Conservation (phyloP, 2,888 invertebrate genomes). For the Myathropa florea region DNA sequence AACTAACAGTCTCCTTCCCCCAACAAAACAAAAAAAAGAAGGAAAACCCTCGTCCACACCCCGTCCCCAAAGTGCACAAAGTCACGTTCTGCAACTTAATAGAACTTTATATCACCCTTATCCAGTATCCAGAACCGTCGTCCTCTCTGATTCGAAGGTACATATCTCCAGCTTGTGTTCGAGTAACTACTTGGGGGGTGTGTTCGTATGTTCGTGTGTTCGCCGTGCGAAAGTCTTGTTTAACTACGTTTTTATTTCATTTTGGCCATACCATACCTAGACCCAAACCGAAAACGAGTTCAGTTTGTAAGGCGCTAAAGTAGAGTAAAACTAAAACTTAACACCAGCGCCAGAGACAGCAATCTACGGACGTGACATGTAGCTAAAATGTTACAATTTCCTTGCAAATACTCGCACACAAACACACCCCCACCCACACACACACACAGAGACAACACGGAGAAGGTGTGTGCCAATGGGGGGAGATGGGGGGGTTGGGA, state of each 20-base stretch:
- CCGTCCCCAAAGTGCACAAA: constrained; percentile 24
- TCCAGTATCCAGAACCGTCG: constrained; percentile 2
- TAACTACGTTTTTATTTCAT: constrained; percentile 46
- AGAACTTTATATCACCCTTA: constrained; percentile 39
- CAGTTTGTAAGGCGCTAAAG: constrained; percentile 20
- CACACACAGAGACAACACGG: background rate
- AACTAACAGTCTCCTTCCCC: constrained; percentile 29
- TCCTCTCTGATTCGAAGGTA: background rate
- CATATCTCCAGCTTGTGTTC: background rate
- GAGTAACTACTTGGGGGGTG: background rate
- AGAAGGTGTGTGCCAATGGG: background rate
- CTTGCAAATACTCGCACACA: background rate
- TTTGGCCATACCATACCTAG: background rate
- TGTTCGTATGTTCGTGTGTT: background rate
- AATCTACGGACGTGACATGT: constrained; percentile 63
- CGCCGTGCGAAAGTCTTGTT: constrained; percentile 34
- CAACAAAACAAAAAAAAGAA: too few relatives aligned
- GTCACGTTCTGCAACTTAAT: constrained; percentile 48
- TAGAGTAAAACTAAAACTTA: constrained; percentile 59
- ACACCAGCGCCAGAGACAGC: constrained; percentile 35
- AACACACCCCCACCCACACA: constrained; percentile 3
- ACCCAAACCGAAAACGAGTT: background rate
- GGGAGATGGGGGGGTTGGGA: background rate
- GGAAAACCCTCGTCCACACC: too few relatives aligned
- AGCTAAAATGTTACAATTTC: constrained; percentile 53